phyloP scores from a whole-genome alignment of 1,140 invertebrate species.

The Trichonephila clavipes region DNA sequence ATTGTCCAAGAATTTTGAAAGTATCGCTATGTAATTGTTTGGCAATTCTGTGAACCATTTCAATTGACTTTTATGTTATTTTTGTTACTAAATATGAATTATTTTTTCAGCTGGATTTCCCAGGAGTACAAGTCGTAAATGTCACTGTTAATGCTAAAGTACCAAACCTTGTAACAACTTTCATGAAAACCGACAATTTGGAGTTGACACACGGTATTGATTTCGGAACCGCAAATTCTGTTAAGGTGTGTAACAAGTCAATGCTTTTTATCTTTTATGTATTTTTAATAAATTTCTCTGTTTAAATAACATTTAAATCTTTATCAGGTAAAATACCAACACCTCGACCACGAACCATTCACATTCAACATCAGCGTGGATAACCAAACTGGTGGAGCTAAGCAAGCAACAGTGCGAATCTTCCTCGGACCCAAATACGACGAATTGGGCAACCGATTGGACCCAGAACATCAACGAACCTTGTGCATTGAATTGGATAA shows the following conservation, averaged over 20 bases:
- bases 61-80: too few relatives aligned
- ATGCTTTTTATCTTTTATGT: neutral
- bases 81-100: neutral
- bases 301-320: neutral
- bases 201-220: constrained; percentile 73
- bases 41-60: too few relatives aligned
- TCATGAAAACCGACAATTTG: constrained; percentile 63
- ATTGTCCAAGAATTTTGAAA: too few relatives aligned
- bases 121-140: constrained; percentile 57
- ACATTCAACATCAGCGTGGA: constrained; percentile 78
- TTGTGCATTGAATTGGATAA: constrained; percentile 74
- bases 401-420: constrained; percentile 67
- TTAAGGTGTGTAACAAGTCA: neutral
- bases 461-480: constrained; percentile 78
- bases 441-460: constrained; percentile 68
- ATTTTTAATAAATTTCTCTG: neutral
- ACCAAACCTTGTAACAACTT: constrained; percentile 67
- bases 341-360: constrained; percentile 73
- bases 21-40: too few relatives aligned
- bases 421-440: constrained; percentile 73
- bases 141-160: constrained; percentile 69
- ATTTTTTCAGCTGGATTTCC: constrained; percentile 56
- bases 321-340: constrained; percentile 77
- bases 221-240: constrained; percentile 61
- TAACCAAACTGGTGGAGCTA: constrained; percentile 83